Conservation (phyloP, 1,140 invertebrate species). For the Drosophila obscura region DNA sequence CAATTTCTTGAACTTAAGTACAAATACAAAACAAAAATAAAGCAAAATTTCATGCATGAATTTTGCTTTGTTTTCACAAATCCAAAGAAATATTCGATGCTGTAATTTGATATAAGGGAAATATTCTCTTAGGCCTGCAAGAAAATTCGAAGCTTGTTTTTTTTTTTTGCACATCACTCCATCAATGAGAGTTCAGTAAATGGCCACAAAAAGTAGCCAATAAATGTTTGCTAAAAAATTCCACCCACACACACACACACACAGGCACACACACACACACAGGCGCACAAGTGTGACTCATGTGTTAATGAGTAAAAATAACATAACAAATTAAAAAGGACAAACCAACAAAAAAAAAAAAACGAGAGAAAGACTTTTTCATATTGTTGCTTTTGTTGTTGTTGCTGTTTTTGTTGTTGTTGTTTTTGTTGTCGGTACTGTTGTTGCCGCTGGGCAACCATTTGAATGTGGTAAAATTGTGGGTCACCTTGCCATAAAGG, state of each 20-base stretch:
- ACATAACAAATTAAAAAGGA: background rate
- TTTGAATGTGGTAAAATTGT: constrained; percentile 60
- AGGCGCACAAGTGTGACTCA: background rate
- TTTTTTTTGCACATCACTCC: background rate
- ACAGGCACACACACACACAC: background rate
- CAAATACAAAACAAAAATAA: too few species aligned
- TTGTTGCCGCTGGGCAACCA: constrained; percentile 45
- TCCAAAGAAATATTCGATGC: background rate
- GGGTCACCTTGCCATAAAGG: constrained; percentile 62
- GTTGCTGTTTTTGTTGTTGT: background rate
- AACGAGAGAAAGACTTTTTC: constrained; percentile 7
- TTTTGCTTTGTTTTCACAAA: too few species aligned
- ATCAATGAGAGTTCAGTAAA: too few species aligned
- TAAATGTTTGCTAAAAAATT: background rate
- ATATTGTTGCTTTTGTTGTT: background rate
- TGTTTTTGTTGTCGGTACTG: constrained; percentile 7
- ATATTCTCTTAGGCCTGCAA: too few species aligned
- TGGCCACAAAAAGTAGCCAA: constrained; percentile 27
- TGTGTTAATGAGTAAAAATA: constrained; percentile 25
- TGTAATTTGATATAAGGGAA: background rate
- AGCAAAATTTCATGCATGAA: too few species aligned
- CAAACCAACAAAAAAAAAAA: background rate
- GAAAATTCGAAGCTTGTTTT: background rate
- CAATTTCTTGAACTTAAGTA: too few species aligned
- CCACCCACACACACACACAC: background rate